Evolutionary conservation across 2,113 vertebrate species (phyloP).

Genomic region (Rhinichthys klamathensis): DNA sequence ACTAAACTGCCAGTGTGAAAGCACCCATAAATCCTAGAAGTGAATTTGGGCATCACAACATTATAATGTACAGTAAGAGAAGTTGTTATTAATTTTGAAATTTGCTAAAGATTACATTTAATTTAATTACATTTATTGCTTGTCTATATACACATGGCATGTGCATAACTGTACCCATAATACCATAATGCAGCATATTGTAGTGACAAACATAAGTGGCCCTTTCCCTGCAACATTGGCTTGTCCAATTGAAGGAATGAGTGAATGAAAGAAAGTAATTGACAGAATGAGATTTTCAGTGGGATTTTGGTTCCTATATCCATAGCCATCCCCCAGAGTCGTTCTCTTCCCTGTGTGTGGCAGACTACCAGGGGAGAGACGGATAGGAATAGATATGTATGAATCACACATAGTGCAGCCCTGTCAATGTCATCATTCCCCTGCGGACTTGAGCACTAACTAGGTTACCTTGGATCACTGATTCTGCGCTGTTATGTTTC

Average conservation of each 20-base stretch:
- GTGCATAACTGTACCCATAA: neutral
- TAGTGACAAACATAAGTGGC: neutral
- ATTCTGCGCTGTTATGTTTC: slow-evolving; percentile 49
- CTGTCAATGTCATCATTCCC: slow-evolving; percentile 63
- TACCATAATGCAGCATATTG: neutral
- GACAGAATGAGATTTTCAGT: slow-evolving; percentile 27
- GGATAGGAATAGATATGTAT: slow-evolving; percentile 51
- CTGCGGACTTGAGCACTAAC: slow-evolving; percentile 60
- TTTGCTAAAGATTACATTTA: neutral
- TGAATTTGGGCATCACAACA: neutral
- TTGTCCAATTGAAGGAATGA: neutral
- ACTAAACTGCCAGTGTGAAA: too few relatives aligned
- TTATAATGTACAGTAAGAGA: neutral
- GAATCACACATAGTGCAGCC: slow-evolving; percentile 51
- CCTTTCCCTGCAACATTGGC: neutral
- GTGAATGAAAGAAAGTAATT: neutral
- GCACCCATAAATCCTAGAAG: neutral
- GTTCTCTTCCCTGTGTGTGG: slow-evolving; percentile 2
- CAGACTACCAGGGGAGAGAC: slow-evolving; percentile 12
- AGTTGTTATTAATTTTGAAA: neutral
- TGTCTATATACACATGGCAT: neutral
- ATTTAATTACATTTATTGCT: neutral
- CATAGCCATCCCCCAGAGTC: slow-evolving; percentile 24
- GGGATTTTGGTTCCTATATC: slow-evolving; percentile 22
- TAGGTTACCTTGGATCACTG: slow-evolving; percentile 66